Base-by-base conservation (phyloP, 2,113 vertebrate genomes). In the Tragelaphus strepsiceros region DNA sequence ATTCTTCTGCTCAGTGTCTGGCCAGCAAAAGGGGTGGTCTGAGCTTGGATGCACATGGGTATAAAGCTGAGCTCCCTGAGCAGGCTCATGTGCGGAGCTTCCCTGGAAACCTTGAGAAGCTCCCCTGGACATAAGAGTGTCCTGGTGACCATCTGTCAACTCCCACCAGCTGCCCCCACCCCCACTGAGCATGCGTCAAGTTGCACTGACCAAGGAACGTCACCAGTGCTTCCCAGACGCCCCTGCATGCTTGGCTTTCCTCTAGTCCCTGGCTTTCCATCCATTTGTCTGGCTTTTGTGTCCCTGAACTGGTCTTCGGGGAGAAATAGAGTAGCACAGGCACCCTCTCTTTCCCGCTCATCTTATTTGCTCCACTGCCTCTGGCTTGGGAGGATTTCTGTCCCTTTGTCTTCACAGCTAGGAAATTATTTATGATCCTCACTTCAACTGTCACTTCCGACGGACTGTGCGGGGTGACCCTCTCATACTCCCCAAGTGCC, bases 381-480 rank as follows among this genome's bases (percentile, higher is more conserved):
- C 59, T 59, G 30, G 24, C 43, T 3, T 24, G 54, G 53, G n/a
- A 28, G 56, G 35, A 43, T 12, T 32, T 16, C 30, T n/a, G 28
- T 82, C 43, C 80, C 91, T 96, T 67, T 62, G 87, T 89, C 92
- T 49, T 91, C 91, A 91, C 30, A 80, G n/a, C 83, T 85, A 28
- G n/a, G 91, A 83, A 62, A 43, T 93, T 95, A 97, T 81, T 3
- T 26, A 61, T 2, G 39, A 30, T 58, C 51, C 30, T 93, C 64
- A 28, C 43, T 53, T 62, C 1, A 0, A 53, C 21, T 30, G 46
- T 91, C 92, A 49, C 87, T 96, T 95, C 61, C 6, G 49, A 88
- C 43, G 90, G 58, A 21, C 19, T 0, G 0, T 11, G 67, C 35
- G 0, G 24, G 89, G n/a, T 0, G 35, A 96, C 17, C 61, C 28